Conservation (phyloP, 2,113 vertebrate genomes). For the Protobothrops mucrosquamatus region DNA sequence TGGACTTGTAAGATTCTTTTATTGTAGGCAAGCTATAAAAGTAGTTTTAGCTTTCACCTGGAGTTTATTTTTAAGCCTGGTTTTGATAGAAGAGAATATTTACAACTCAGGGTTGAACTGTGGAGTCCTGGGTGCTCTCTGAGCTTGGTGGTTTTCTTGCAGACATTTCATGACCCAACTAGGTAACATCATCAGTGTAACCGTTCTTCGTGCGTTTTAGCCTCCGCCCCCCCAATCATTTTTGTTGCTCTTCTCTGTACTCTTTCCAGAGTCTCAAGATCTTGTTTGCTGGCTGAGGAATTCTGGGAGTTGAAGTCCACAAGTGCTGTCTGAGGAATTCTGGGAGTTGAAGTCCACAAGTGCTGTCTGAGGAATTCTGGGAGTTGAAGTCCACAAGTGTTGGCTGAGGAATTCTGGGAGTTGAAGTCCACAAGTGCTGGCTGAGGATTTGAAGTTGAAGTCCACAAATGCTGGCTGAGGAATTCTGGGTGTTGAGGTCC, state of each 20-base stretch:
- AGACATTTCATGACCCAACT: background rate
- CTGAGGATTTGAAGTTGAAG: too few relatives aligned
- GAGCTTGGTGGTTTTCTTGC: too few relatives aligned
- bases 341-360: too few relatives aligned
- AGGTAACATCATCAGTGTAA: background rate
- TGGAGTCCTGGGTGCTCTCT: background rate
- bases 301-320: too few relatives aligned
- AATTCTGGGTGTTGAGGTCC: too few relatives aligned
- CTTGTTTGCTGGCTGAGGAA: too few relatives aligned
- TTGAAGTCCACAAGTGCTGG: too few relatives aligned
- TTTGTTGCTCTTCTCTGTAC: background rate
- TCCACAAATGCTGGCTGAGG: too few relatives aligned
- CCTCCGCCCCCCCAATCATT: background rate
- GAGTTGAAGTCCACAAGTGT: too few relatives aligned
- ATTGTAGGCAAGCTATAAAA: background rate
- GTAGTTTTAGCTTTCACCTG: background rate
- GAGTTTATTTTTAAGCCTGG: background rate
- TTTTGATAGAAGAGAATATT: background rate
- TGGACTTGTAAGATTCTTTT: background rate
- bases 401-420: too few relatives aligned
- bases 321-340: too few relatives aligned
- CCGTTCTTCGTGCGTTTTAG: background rate
- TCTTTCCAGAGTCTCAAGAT: background rate
- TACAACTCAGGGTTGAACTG: background rate
- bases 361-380: too few relatives aligned